These are phyloP conservation scores for Hyppa rectilinea DNA, from an alignment of 2,888 invertebrate genomes.

Conservation along the genomic window DNA sequence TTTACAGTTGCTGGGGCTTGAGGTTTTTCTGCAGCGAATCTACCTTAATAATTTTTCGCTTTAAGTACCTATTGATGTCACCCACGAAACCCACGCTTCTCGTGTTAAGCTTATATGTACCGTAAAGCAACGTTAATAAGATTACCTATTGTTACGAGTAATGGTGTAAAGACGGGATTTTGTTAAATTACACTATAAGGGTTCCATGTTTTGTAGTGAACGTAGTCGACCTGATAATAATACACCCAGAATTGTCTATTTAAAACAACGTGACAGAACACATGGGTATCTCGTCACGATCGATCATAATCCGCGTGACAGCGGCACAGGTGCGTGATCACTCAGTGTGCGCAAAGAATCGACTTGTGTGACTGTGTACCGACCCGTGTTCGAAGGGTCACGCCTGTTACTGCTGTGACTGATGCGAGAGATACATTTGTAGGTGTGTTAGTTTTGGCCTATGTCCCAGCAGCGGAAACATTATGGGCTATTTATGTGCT, in stretches of 20 bases:
- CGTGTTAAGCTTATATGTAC: not conserved
- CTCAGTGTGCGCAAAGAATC: conserved; percentile 53
- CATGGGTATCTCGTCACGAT: conserved; percentile 44
- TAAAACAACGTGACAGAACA: conserved; percentile 20
- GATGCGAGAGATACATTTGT: conserved; percentile 3
- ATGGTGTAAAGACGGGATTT: not conserved
- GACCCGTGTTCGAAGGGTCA: conserved; percentile 32
- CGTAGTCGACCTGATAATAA: not conserved
- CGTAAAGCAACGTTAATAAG: too few relatives aligned
- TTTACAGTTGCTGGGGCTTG: too few relatives aligned
- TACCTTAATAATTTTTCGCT: not conserved
- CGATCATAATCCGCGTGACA: conserved; percentile 53
- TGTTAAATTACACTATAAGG: not conserved
- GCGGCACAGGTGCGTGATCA: conserved; percentile 56
- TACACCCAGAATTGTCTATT: not conserved
- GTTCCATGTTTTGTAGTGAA: not conserved
- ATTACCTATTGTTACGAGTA: not conserved
- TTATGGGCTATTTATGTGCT: too few relatives aligned
- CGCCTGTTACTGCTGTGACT: conserved; percentile 11
- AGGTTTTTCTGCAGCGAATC: not conserved
- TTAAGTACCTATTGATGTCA: not conserved
- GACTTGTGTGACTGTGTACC: conserved; percentile 46
- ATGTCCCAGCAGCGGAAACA: too few relatives aligned
- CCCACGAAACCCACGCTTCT: not conserved
- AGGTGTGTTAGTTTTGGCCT: too few relatives aligned